Base-by-base conservation (phyloP, 2,797 vertebrate genomes). In the Falco biarmicus region DNA sequence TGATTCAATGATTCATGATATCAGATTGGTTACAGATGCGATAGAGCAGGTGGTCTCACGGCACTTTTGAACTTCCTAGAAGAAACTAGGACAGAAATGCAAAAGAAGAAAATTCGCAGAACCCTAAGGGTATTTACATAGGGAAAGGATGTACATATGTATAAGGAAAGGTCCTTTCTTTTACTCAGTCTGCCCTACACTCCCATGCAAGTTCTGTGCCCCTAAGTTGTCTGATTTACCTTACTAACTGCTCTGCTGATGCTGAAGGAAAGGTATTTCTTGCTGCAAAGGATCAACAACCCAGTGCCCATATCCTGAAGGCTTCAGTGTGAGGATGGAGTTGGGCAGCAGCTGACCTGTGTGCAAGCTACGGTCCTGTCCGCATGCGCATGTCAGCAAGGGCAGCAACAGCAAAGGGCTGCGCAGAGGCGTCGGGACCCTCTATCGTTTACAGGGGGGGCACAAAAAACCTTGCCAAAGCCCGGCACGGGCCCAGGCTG, bases 301-400 rank as follows among this genome's bases (percentile, higher is more conserved):
- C 8, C 2, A 26, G 11, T 0, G 1, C 6, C 24, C 6, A 0
- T 1, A 0, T 11, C 47, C 75, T 4, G 26, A 8, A 13, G 70
- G 17, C 28, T 25, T 17, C 5, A 0, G 9, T 7, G 13, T 15
- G 45, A 29, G 63, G 10, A 20, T 4, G 34, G 59, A 71, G 31
- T 0, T 0, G 0, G 2, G 80, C 76, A 51, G 61, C 65, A 9
- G 1, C 6, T 20, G 25, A 8, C 37, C 34, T 7, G 1, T 1
- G 2, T 6, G 51, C 54, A 13, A 6, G 5, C 31, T 2, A 2
- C 1, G 11, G 9, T 32, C 61, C 65, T 7, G 14, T 13, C 41
- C 0, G 1, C 6, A 1, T 8, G 29, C 10, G 7, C 8, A 10
- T 37, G 13, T 24, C 15, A 3, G 9, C 2, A 13, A 19, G 34